Evolutionary conservation across 2,888 invertebrate genomes (phyloP).

Genomic region (Drosophila paramelanica): DNA sequence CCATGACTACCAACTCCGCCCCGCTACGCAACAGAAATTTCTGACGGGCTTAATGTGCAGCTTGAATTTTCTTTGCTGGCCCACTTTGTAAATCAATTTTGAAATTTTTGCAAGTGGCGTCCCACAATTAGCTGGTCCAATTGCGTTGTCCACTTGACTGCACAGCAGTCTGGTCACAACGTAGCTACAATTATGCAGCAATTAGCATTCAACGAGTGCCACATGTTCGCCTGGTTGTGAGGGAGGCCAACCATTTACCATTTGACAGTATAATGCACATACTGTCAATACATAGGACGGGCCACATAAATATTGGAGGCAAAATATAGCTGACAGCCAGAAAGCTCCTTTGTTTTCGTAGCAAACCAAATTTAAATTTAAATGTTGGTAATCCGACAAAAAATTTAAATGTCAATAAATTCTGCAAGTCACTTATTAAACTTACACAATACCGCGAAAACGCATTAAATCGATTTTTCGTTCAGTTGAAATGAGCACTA

Average conservation of each 20-base stretch:
- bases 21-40: not conserved
- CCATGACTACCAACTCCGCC: not conserved
- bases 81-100: constrained; percentile 44
- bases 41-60: constrained; percentile 13
- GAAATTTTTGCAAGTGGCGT: constrained; percentile 8
- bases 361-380: constrained; percentile 39
- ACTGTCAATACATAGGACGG: constrained; percentile 15
- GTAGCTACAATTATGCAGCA: constrained; percentile 60
- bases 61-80: constrained; percentile 29
- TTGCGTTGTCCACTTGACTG: constrained; percentile 21
- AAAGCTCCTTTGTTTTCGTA: constrained; percentile 55
- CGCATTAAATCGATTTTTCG: not conserved
- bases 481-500: not conserved
- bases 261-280: constrained; percentile 46
- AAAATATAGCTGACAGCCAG: constrained; percentile 38
- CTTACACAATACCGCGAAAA: not conserved
- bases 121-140: constrained; percentile 30
- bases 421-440: constrained; percentile 1
- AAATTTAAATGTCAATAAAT: constrained; percentile 19
- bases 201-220: constrained; percentile 69
- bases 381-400: not conserved
- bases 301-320: constrained; percentile 14
- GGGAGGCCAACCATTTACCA: constrained; percentile 13
- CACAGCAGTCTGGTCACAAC: constrained; percentile 47
- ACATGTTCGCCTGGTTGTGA: constrained; percentile 48